A percentile compares a stretch with the other conserved stretches of the same genome.
Evolutionary conservation across 2,113 vertebrate genomes (phyloP).

Genomic region (Tachysurus vachellii): DNA sequence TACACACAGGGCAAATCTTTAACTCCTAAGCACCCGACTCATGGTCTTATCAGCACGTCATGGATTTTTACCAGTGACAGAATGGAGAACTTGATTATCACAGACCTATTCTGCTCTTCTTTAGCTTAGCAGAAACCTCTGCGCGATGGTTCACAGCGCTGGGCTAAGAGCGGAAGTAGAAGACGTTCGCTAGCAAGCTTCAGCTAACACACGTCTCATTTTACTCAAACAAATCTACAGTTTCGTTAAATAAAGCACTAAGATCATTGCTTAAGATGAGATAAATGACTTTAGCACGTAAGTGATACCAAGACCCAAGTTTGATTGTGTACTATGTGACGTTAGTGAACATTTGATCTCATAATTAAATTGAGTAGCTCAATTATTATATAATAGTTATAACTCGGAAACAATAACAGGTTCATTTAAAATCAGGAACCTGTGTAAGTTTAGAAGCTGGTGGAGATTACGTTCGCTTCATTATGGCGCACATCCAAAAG

Average conservation of each 20-base stretch:
- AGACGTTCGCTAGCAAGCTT: neutral
- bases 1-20: slow-evolving; percentile 62
- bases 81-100: neutral
- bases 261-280: neutral
- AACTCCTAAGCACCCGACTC: slow-evolving; percentile 54
- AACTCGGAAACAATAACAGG: neutral
- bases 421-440: neutral
- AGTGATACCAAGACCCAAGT: neutral
- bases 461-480: neutral
- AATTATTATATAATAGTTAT: neutral
- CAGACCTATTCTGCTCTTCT: no score
- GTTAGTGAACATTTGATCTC: neutral
- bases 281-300: neutral
- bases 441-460: neutral
- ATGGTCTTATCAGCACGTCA: neutral
- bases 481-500: neutral
- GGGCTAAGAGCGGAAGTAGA: neutral
- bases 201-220: neutral
- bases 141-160: neutral
- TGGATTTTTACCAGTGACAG: neutral
- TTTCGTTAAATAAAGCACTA: neutral
- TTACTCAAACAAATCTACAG: neutral
- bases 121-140: neutral
- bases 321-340: neutral
- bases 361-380: neutral